Percentiles rank a stretch among this genome's conserved stretches.
These are phyloP conservation scores for Drosophila pseudotakahashii DNA, from an alignment of 2,888 invertebrate species.

Conservation along the genomic window DNA sequence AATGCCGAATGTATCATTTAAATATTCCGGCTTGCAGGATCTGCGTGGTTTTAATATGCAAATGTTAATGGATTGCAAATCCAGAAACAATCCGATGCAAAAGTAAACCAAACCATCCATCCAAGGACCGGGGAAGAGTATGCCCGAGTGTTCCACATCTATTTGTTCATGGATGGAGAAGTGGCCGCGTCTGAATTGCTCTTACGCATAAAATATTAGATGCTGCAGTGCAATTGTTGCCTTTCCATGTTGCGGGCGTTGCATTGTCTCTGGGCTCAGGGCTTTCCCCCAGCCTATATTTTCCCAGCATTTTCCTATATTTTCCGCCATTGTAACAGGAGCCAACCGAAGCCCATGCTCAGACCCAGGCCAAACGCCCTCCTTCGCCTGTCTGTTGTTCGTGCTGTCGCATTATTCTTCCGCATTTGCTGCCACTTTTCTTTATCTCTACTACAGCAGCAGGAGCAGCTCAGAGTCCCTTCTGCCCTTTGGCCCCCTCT, in stretches of 20 bases:
- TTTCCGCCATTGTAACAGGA: constrained; percentile 68
- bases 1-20: background rate
- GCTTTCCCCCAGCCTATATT: constrained; percentile 43
- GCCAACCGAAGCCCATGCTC: background rate
- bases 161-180: constrained; percentile 17
- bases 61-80: constrained; percentile 32
- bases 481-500: constrained; percentile 34
- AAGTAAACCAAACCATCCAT: constrained; percentile 8
- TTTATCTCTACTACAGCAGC: constrained; percentile 64
- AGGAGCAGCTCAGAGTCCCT: constrained; percentile 21
- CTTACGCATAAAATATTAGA: constrained; percentile 80
- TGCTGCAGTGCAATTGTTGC: constrained; percentile 76
- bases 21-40: background rate
- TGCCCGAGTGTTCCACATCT: constrained; percentile 35
- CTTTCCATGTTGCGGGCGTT: constrained; percentile 70
- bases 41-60: constrained; percentile 29
- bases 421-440: constrained; percentile 80
- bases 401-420: constrained; percentile 80
- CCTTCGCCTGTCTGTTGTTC: constrained; percentile 61
- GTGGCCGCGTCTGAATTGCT: constrained; percentile 39
- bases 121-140: constrained; percentile 1
- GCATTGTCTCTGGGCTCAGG: constrained; percentile 63
- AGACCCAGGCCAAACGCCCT: background rate
- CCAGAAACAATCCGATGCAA: constrained; percentile 24
- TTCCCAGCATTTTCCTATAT: constrained; percentile 53